Evolutionary conservation across 1,140 invertebrate genomes (phyloP).

Genomic region (Meteorus sp.): DNA sequence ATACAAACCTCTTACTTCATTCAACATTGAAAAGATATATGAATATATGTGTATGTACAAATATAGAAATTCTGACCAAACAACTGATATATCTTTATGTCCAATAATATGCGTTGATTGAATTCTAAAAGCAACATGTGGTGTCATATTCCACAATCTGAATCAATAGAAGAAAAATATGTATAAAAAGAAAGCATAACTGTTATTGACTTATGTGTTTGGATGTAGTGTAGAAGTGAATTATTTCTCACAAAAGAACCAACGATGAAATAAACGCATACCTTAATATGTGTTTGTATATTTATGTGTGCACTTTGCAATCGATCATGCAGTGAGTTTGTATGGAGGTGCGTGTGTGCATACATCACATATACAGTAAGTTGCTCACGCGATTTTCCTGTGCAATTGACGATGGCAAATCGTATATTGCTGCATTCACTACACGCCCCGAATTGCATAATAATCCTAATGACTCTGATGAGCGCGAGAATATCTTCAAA

Average conservation of each 20-base stretch:
- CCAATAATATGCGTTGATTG: too few relatives aligned
- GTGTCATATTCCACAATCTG: too few relatives aligned
- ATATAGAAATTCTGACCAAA: too few relatives aligned
- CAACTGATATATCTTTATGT: too few relatives aligned
- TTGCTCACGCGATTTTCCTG: constrained; percentile 21
- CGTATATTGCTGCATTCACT: constrained; percentile 11
- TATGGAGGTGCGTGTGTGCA: background rate
- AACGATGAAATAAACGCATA: background rate
- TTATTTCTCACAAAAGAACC: background rate
- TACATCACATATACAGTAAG: background rate
- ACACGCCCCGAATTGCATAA: constrained; percentile 16
- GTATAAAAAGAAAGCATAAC: background rate
- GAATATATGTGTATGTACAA: too few relatives aligned
- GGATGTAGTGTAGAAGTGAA: background rate
- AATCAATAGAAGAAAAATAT: background rate
- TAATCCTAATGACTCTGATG: constrained; percentile 26
- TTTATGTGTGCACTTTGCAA: constrained; percentile 17
- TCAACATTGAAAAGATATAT: too few relatives aligned
- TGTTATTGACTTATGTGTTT: too few relatives aligned
- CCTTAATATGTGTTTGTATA: background rate
- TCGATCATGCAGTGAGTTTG: too few relatives aligned
- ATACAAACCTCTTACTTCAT: too few relatives aligned
- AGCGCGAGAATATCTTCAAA: constrained; percentile 20
- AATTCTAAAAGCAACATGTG: too few relatives aligned
- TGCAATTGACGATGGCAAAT: constrained; percentile 5